Percentiles rank a stretch among this genome's conserved stretches.
phyloP scores from a whole-genome alignment of 2,797 vertebrate genomes.

The Thamnophis elegans region DNA sequence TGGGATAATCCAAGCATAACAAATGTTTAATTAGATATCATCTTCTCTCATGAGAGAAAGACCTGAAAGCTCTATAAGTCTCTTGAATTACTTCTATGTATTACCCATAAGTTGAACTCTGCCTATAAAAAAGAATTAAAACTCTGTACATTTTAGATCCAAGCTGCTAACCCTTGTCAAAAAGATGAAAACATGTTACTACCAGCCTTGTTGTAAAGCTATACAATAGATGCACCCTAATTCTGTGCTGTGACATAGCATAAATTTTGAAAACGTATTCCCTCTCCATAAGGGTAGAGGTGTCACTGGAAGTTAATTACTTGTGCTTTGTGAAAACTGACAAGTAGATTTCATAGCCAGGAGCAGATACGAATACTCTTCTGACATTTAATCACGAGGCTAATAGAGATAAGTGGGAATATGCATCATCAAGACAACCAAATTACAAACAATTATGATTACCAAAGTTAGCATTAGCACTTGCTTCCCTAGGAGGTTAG shows the following conservation, averaged over 20 bases:
- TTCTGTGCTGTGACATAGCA: constrained; percentile 33
- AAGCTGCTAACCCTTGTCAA: constrained; percentile 46
- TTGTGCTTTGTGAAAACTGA: constrained; percentile 53
- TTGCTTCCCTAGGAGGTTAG: constrained; percentile 34
- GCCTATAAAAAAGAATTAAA: constrained; percentile 44
- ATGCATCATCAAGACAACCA: constrained; percentile 45
- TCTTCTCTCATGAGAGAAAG: constrained; percentile 5
- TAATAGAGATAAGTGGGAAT: constrained; percentile 52
- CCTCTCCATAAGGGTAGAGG: constrained; percentile 13
- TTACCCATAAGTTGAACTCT: constrained; percentile 45
- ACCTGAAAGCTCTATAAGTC: constrained; percentile 35
- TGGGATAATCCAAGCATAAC: constrained; percentile 23
- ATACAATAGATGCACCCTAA: constrained; percentile 38
- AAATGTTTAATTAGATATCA: neutral
- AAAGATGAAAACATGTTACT: constrained; percentile 49
- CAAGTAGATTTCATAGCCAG: constrained; percentile 51
- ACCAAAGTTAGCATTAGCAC: constrained; percentile 27
- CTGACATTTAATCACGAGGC: constrained; percentile 51
- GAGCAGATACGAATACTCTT: constrained; percentile 24
- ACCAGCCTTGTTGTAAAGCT: constrained; percentile 45
- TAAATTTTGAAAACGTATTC: constrained; percentile 54
- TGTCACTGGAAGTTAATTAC: constrained; percentile 56
- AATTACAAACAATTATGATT: constrained; percentile 52
- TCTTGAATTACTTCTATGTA: constrained; percentile 25
- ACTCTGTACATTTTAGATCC: constrained; percentile 46